Percentiles rank a stretch among this genome's conserved stretches.
Evolutionary conservation across 2,888 invertebrate species (phyloP).

Genomic region (Cephus sareptanus): DNA sequence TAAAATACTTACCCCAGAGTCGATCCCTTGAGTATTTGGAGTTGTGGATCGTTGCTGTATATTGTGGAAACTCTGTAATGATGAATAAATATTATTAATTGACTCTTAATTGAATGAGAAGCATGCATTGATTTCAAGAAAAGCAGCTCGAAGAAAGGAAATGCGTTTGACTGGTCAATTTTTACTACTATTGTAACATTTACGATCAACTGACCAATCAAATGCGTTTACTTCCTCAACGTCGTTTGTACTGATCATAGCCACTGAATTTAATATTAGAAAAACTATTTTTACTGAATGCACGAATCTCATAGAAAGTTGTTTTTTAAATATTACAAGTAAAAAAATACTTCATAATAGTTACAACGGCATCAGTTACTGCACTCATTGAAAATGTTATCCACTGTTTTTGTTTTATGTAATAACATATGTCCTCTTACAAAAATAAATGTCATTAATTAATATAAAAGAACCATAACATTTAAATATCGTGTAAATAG

Average conservation of each 20-base stretch:
- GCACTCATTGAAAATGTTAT: background rate
- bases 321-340: background rate
- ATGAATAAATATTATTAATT: constrained; percentile 17
- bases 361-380: background rate
- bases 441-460: background rate
- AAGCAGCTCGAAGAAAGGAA: background rate
- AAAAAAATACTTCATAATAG: background rate
- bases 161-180: background rate
- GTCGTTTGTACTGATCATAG: background rate
- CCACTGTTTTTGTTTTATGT: background rate
- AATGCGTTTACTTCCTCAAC: background rate
- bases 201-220: background rate
- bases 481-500: background rate
- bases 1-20: constrained; percentile 74
- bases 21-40: constrained; percentile 82
- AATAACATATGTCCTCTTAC: background rate
- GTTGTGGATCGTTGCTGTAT: constrained; percentile 81
- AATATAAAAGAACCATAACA: background rate
- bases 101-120: background rate
- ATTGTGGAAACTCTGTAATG: constrained; percentile 75
- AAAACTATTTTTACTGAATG: background rate
- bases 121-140: background rate
- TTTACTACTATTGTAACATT: background rate
- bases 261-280: background rate
- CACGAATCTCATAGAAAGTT: background rate